Evolutionary conservation across 2,113 vertebrate species (phyloP).

Genomic region (Apeltes quadracus): DNA sequence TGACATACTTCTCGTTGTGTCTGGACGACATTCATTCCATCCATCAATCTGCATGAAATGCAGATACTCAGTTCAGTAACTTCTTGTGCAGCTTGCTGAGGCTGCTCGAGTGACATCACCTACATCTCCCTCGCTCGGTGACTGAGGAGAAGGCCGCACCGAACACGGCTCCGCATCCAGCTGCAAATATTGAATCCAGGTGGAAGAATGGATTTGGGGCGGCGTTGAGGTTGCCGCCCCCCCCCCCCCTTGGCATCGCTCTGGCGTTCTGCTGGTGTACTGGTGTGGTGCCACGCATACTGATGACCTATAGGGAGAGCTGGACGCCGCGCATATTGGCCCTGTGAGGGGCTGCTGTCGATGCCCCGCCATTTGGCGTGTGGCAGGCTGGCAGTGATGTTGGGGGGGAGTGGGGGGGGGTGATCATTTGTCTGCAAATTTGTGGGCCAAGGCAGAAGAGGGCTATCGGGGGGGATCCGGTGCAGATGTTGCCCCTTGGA

Average conservation of each 20-base stretch:
- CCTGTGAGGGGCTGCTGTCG: conserved; percentile 42
- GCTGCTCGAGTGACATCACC: conserved; percentile 67
- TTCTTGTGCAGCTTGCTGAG: conserved; percentile 38
- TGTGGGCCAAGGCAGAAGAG: conserved; percentile 5
- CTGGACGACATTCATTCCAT: background rate
- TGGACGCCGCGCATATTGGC: conserved; percentile 50
- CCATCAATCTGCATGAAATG: too few species aligned
- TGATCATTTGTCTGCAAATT: conserved; percentile 23
- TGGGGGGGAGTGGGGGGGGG: background rate
- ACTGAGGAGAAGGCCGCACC: conserved; percentile 53
- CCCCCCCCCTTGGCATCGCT: conserved; percentile 36
- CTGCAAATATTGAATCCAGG: background rate
- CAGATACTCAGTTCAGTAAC: too few species aligned
- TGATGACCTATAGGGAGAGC: conserved; percentile 40
- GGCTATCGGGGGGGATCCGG: background rate
- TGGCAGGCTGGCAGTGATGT: conserved; percentile 25
- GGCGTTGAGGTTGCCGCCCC: background rate
- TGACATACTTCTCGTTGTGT: background rate
- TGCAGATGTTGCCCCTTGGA: conserved; percentile 17
- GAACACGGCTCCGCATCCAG: conserved; percentile 9
- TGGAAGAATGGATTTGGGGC: background rate
- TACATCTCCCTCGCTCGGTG: conserved; percentile 44
- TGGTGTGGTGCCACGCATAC: conserved; percentile 18
- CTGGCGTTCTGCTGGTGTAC: conserved; percentile 13
- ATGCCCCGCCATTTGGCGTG: conserved; percentile 50